Percentiles rank a stretch among this genome's conserved stretches.
phyloP scores from a whole-genome alignment of 2,888 invertebrate species.

The Polyommatus icarus region DNA sequence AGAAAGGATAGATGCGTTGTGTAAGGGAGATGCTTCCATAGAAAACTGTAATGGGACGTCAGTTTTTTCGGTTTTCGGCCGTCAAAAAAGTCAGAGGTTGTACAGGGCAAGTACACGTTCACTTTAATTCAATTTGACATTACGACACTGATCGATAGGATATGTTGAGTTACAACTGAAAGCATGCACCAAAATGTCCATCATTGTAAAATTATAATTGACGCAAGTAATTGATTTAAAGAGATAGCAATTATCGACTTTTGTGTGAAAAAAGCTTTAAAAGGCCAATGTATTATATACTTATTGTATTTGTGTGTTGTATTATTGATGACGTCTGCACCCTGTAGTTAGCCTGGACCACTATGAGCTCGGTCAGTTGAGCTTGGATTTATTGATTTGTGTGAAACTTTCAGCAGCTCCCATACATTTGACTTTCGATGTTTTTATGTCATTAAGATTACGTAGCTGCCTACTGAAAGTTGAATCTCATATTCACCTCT shows the following conservation, averaged over 20 bases:
- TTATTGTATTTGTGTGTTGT: too few species aligned
- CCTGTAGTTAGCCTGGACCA: too few species aligned
- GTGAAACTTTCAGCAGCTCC: too few species aligned
- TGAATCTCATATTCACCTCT: too few species aligned
- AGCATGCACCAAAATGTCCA: background rate
- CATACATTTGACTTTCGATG: too few species aligned
- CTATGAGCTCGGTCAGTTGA: too few species aligned
- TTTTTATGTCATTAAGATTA: too few species aligned
- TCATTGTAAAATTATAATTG: background rate
- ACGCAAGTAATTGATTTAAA: background rate
- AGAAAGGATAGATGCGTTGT: conserved; percentile 76
- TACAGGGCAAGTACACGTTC: conserved; percentile 17
- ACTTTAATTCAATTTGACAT: conserved; percentile 31
- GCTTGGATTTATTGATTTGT: too few species aligned
- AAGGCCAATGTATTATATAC: too few species aligned
- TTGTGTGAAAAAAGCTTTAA: background rate
- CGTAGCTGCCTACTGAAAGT: too few species aligned
- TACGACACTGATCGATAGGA: conserved; percentile 14
- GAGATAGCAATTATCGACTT: background rate
- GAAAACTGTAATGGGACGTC: conserved; percentile 72
- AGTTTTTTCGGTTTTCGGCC: conserved; percentile 49
- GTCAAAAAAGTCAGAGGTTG: conserved; percentile 48
- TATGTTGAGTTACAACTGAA: background rate
- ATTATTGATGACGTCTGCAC: too few species aligned
- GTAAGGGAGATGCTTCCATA: conserved; percentile 72